Evolutionary conservation across 2,888 invertebrate species (phyloP).

Genomic region (Ochropleura plecta): DNA sequence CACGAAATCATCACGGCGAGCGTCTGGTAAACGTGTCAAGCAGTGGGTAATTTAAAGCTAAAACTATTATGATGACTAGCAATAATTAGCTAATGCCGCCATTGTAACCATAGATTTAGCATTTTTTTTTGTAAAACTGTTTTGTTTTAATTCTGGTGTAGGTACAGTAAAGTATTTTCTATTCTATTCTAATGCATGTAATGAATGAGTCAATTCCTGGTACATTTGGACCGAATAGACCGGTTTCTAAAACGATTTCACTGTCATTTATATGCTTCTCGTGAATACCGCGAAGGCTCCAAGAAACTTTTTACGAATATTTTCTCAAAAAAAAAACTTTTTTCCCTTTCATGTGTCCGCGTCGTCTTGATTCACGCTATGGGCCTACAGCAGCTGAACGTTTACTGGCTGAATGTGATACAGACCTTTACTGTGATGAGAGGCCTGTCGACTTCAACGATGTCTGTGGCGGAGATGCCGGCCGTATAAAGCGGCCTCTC

Average conservation of each 20-base stretch:
- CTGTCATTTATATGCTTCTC: background rate
- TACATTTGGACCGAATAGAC: background rate
- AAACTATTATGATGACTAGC: background rate
- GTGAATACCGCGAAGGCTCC: background rate
- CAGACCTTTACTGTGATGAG: conserved; percentile 87
- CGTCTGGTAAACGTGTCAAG: too few species aligned
- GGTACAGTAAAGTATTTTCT: too few species aligned
- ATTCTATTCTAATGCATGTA: too few species aligned
- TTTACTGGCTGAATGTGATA: conserved; percentile 4
- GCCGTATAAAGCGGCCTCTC: conserved; percentile 84
- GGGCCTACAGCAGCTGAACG: background rate
- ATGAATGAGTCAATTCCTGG: background rate
- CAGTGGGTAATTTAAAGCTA: background rate
- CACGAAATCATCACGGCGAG: too few species aligned
- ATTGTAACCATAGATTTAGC: too few species aligned
- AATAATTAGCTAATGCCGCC: too few species aligned
- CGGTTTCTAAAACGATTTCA: background rate
- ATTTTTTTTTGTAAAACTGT: too few species aligned
- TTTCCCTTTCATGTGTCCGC: too few species aligned
- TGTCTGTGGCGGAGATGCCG: conserved; percentile 87
- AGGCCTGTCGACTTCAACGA: conserved; percentile 81
- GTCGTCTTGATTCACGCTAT: background rate
- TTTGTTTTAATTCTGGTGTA: too few species aligned
- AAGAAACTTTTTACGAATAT: too few species aligned
- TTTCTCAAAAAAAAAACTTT: too few species aligned